Percentiles rank a stretch among this genome's conserved stretches.
Conservation (phyloP, 1,140 invertebrate species). For the Meloidogyne chitwoodi region DNA sequence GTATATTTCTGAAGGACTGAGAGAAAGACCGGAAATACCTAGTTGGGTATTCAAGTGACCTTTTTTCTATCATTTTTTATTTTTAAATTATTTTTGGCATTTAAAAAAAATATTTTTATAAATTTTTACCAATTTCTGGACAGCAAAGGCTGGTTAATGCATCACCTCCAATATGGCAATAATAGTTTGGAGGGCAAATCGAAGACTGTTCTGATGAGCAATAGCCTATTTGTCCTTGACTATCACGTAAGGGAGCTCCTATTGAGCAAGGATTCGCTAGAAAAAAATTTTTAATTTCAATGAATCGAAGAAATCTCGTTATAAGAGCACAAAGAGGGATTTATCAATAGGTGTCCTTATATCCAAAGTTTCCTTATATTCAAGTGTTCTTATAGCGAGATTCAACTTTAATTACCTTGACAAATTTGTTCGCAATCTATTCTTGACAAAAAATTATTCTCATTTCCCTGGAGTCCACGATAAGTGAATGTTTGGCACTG, state of each 20-base stretch:
- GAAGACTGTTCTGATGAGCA: conserved; percentile 47
- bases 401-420: conserved; percentile 25
- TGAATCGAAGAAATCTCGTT: neutral
- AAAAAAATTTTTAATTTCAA: conserved; percentile 19
- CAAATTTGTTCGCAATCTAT: conserved; percentile 53
- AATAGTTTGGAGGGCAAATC: conserved; percentile 52
- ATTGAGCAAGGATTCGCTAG: conserved; percentile 54
- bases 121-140: conserved; percentile 51
- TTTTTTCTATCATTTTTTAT: neutral
- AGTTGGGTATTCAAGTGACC: conserved; percentile 16
- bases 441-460: conserved; percentile 56
- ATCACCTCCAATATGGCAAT: conserved; percentile 56
- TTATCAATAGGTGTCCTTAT: too few species aligned
- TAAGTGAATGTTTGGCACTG: conserved; percentile 50
- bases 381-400: too few species aligned
- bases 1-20: neutral
- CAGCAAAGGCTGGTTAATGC: conserved; percentile 52
- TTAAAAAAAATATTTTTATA: neutral
- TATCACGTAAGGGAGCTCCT: conserved; percentile 49
- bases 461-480: conserved; percentile 54
- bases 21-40: conserved; percentile 22
- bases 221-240: conserved; percentile 38
- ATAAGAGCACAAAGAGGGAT: too few species aligned
- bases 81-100: neutral
- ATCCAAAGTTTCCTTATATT: too few species aligned